Evolutionary conservation across 2,888 invertebrate species (phyloP).

Genomic region (Phania funesta): DNA sequence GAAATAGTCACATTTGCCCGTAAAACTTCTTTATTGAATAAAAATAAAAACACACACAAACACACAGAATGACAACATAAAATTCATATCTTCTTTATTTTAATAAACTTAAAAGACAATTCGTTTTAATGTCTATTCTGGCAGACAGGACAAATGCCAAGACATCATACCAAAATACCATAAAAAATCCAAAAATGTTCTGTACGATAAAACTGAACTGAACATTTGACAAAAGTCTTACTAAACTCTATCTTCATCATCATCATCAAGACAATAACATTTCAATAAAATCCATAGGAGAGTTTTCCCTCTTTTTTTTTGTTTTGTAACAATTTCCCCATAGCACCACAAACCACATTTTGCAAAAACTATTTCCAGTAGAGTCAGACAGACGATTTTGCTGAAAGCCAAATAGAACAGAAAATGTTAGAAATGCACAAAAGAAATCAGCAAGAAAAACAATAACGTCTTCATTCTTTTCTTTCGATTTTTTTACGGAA

Average conservation of each 20-base stretch:
- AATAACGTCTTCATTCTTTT: constrained; percentile 26
- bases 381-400: constrained; percentile 34
- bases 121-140: constrained; percentile 50
- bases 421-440: constrained; percentile 27
- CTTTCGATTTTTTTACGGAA: background rate
- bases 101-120: constrained; percentile 62
- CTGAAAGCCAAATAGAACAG: constrained; percentile 40
- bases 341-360: background rate
- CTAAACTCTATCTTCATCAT: constrained; percentile 43
- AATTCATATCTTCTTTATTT: constrained; percentile 24
- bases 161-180: constrained; percentile 22
- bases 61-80: constrained; percentile 6
- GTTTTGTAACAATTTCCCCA: constrained; percentile 7
- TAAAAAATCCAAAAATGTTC: background rate
- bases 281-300: constrained; percentile 65
- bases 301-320: background rate
- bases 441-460: constrained; percentile 20
- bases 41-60: background rate
- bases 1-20: background rate
- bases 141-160: constrained; percentile 62
- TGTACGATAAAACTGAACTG: background rate
- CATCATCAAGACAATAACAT: constrained; percentile 66
- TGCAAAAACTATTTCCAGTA: constrained; percentile 33
- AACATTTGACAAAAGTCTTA: constrained; percentile 16
- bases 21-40: background rate